Percentiles rank a stretch among this genome's conserved stretches.
Conservation (phyloP, 2,113 vertebrate species). For the Columba janthina region DNA sequence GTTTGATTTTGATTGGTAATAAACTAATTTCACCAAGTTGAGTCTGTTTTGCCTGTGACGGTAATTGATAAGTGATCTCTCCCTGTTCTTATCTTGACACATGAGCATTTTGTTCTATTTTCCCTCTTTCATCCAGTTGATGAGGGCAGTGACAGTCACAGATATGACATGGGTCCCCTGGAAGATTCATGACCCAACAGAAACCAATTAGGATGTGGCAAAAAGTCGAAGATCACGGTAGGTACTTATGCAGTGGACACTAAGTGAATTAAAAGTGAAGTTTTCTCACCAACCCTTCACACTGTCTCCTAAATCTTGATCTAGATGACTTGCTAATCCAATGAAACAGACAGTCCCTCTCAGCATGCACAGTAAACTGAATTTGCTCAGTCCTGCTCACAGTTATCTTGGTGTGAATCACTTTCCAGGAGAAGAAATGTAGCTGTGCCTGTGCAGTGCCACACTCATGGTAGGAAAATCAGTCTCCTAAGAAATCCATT, state of each 20-base stretch:
- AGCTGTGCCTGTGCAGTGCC: not conserved
- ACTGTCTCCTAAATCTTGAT: not conserved
- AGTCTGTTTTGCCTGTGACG: no score
- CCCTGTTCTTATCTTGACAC: no score
- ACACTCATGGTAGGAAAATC: not conserved
- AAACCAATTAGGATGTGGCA: not conserved
- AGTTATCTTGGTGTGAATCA: not conserved
- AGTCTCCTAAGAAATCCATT: not conserved
- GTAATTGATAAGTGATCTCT: no score
- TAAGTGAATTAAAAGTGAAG: not conserved
- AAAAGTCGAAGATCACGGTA: not conserved
- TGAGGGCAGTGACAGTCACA: not conserved
- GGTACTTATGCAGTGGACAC: not conserved
- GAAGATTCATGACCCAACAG: not conserved
- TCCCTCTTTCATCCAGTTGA: no score
- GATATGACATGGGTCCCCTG: accelerated
- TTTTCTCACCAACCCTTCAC: not conserved
- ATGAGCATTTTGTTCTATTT: no score
- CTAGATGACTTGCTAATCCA: not conserved
- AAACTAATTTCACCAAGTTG: no score
- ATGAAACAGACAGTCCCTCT: not conserved
- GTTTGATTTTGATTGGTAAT: no score
- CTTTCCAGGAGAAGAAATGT: accelerated
- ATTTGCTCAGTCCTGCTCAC: not conserved
- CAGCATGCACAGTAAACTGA: not conserved